Evolutionary conservation across 1,140 invertebrate genomes (phyloP).

Genomic region (Piezodorus guildinii): DNA sequence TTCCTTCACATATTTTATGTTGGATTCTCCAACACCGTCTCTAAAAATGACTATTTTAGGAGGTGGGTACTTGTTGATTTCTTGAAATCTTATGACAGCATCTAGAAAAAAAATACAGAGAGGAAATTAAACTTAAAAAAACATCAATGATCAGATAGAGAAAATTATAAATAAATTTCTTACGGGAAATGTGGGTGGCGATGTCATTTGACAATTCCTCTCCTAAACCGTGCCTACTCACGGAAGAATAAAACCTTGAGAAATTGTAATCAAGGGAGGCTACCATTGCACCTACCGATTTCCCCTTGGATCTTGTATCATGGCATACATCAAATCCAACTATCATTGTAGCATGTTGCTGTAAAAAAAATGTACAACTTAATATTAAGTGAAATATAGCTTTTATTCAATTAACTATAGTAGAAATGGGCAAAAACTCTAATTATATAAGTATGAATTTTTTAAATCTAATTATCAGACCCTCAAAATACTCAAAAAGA

Average conservation of each 20-base stretch:
- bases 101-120: slow-evolving; percentile 28
- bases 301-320: slow-evolving; percentile 47
- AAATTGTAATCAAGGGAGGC: slow-evolving; percentile 53
- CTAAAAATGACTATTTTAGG: slow-evolving; percentile 55
- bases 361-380: no score
- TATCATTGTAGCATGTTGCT: slow-evolving; percentile 47
- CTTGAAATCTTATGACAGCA: slow-evolving; percentile 42
- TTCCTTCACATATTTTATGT: slow-evolving; percentile 51
- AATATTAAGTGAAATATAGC: no score
- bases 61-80: slow-evolving; percentile 39
- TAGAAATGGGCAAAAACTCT: no score
- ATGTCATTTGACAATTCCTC: slow-evolving; percentile 61
- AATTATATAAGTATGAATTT: no score
- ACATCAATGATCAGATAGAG: not conserved
- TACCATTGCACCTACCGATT: slow-evolving; percentile 63
- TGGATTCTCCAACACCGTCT: slow-evolving; percentile 76
- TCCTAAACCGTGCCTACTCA: slow-evolving; percentile 53
- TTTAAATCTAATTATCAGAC: no score
- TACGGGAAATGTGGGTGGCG: slow-evolving; percentile 39
- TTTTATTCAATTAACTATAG: no score
- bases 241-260: slow-evolving; percentile 54
- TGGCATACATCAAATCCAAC: slow-evolving; percentile 83
- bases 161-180: not conserved
- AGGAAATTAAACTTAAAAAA: not conserved
- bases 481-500: no score